These are phyloP conservation scores for Salvelinus sp. DNA, from an alignment of 2,113 vertebrate genomes.

Conservation along the genomic window DNA sequence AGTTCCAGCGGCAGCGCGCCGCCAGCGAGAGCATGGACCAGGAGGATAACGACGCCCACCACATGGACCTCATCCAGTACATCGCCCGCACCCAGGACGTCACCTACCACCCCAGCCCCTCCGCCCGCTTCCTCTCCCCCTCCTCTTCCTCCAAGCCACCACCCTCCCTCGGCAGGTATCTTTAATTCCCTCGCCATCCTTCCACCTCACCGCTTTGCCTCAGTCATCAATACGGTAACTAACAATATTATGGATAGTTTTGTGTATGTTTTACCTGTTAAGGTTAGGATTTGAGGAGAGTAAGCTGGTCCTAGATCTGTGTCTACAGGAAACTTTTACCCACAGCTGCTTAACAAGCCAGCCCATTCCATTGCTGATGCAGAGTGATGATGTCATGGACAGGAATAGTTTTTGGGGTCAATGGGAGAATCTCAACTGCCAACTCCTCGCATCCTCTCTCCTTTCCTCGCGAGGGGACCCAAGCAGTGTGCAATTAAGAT, in stretches of 20 bases:
- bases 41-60: conserved; percentile 80
- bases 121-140: conserved; percentile 77
- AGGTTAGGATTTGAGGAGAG: background rate
- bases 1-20: conserved; percentile 93
- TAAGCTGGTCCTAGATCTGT: conserved; percentile 29
- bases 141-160: conserved; percentile 82
- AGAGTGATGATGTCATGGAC: conserved; percentile 16
- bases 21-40: conserved; percentile 96
- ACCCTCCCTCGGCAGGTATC: conserved; percentile 97
- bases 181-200: conserved; percentile 86
- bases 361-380: conserved; percentile 52
- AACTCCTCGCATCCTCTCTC: too few relatives aligned
- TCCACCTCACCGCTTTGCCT: conserved; percentile 67
- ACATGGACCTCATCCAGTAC: conserved; percentile 91
- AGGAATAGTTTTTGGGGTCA: too few relatives aligned
- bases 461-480: too few relatives aligned
- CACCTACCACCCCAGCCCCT: conserved; percentile 69
- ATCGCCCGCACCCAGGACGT: conserved; percentile 83
- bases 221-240: conserved; percentile 5
- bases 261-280: background rate
- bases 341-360: conserved; percentile 26
- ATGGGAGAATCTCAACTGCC: too few relatives aligned
- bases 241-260: background rate
- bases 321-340: conserved; percentile 1
- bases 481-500: too few relatives aligned